Conservation (phyloP, 2,113 vertebrate species). For the Catagonus wagneri region DNA sequence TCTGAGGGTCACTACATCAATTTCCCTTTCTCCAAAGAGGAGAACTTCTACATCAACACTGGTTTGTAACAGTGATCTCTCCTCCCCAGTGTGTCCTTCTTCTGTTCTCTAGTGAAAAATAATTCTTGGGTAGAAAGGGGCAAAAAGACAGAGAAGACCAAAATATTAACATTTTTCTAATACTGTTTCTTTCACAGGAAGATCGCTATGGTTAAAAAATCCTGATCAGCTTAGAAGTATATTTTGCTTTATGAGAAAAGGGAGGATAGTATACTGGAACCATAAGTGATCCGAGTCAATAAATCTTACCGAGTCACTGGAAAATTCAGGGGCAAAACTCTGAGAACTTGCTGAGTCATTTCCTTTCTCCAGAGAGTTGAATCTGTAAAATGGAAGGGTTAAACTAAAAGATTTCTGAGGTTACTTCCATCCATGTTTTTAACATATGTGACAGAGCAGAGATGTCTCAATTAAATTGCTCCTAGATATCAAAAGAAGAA, state of each 20-base stretch:
- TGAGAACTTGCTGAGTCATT: neutral
- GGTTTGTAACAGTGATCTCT: neutral
- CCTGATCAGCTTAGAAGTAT: neutral
- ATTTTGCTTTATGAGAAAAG: constrained; percentile 42
- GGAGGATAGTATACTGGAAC: neutral
- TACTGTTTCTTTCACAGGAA: constrained; percentile 2
- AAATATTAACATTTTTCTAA: neutral
- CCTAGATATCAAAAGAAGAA: constrained; percentile 39
- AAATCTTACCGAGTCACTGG: constrained; percentile 46
- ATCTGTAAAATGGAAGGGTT: neutral
- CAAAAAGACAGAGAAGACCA: neutral
- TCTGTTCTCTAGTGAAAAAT: neutral
- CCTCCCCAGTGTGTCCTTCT: neutral
- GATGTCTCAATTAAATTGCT: constrained; percentile 3
- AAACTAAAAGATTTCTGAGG: neutral
- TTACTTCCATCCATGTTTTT: neutral
- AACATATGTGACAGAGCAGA: neutral
- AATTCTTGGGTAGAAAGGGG: neutral
- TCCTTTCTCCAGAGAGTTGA: neutral
- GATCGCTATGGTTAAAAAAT: neutral
- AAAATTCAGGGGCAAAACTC: neutral
- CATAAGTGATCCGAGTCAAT: neutral
- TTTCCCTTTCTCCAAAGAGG: neutral
- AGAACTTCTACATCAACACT: neutral
- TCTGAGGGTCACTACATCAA: neutral